Conservation (phyloP, 2,113 vertebrate genomes). For the Chrysochloris asiatica region DNA sequence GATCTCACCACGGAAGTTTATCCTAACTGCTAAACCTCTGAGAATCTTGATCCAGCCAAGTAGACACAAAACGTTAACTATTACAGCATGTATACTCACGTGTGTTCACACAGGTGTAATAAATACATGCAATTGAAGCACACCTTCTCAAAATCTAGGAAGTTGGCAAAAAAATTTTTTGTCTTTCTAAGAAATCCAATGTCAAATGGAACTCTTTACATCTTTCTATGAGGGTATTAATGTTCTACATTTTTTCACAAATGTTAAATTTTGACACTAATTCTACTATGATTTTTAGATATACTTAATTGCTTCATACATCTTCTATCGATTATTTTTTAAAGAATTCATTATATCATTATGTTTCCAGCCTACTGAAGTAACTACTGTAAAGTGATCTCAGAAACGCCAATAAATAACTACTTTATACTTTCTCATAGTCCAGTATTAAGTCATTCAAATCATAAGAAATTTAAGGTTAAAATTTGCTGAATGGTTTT, state of each 20-base stretch:
- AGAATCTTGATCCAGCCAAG: too few relatives aligned
- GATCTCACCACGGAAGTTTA: too few relatives aligned
- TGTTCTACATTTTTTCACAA: background rate
- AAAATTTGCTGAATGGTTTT: slow-evolving; percentile 13
- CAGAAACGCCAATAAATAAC: background rate
- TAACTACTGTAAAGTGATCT: background rate
- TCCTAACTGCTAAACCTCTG: too few relatives aligned
- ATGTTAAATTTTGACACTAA: background rate
- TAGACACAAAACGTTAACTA: too few relatives aligned
- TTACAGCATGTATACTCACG: background rate
- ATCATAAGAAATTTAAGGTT: background rate
- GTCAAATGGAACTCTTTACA: background rate
- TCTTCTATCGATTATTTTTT: background rate
- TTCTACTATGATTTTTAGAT: background rate
- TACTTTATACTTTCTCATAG: slow-evolving; percentile 14
- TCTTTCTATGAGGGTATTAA: background rate
- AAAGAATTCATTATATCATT: background rate
- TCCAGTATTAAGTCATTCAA: background rate
- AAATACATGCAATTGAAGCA: background rate
- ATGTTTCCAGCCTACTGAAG: background rate
- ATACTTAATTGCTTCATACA: background rate
- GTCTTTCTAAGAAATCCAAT: background rate
- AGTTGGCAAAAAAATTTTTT: background rate
- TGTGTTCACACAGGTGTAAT: background rate
- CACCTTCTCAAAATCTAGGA: background rate